These are phyloP conservation scores for Xestia ashworthii DNA, from an alignment of 2,888 invertebrate genomes.

Conservation along the genomic window DNA sequence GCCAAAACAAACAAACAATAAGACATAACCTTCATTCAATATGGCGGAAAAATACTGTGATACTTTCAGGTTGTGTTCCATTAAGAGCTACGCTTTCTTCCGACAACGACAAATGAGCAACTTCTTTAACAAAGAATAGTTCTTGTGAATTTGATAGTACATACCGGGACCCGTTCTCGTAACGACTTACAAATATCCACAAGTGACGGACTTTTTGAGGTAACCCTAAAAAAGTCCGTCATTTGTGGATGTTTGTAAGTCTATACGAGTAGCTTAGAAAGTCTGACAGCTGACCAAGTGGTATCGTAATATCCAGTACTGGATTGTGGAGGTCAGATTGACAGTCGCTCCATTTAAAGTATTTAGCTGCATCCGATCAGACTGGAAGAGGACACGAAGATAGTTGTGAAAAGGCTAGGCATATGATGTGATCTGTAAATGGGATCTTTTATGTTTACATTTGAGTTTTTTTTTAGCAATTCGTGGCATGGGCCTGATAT, in stretches of 20 bases:
- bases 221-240: background rate
- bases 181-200: too few species aligned
- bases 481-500: background rate
- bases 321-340: background rate
- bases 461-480: background rate
- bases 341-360: background rate
- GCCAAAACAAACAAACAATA: slow-evolving; percentile 52
- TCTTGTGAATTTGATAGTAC: background rate
- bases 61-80: slow-evolving; percentile 2
- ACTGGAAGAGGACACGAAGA: background rate
- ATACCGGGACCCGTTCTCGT: background rate
- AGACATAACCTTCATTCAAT: slow-evolving; percentile 38
- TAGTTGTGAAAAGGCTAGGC: background rate
- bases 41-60: slow-evolving; percentile 1
- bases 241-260: background rate
- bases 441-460: too few species aligned
- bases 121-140: background rate
- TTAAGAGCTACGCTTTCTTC: background rate
- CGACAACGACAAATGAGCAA: background rate
- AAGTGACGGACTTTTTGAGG: too few species aligned
- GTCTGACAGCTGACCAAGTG: background rate
- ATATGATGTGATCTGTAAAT: background rate
- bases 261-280: background rate
- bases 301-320: background rate
- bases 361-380: background rate